These are phyloP conservation scores for Vulpes lagopus DNA, from an alignment of 2,113 vertebrate genomes.

Conservation along the genomic window DNA sequence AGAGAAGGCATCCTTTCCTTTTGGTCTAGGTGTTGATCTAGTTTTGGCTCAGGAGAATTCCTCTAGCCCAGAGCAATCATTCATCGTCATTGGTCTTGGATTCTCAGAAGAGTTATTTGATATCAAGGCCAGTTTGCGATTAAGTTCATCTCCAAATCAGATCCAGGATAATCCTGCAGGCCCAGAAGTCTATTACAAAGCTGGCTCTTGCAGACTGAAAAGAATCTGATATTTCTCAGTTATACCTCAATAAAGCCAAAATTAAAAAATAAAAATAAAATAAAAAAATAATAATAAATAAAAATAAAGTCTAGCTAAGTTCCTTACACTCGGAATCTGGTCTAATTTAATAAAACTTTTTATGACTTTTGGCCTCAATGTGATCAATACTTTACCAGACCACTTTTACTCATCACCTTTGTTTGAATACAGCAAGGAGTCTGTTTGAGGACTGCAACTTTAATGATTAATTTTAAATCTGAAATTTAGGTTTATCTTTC, in stretches of 20 bases:
- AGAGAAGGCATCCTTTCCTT: background rate
- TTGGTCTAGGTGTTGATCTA: background rate
- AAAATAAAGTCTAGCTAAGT: background rate
- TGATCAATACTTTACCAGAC: background rate
- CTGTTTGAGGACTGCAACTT: conserved; percentile 12
- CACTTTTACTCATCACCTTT: background rate
- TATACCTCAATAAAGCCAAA: background rate
- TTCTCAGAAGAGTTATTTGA: conserved; percentile 13
- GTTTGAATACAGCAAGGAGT: background rate
- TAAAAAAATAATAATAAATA: background rate
- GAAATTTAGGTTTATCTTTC: conserved; percentile 46
- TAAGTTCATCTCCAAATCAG: background rate
- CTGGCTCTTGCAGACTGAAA: conserved; percentile 18
- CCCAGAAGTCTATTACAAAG: background rate
- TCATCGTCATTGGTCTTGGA: background rate
- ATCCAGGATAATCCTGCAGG: background rate
- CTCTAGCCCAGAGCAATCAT: background rate
- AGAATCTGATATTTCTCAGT: background rate
- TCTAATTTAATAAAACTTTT: background rate
- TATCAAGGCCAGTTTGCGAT: background rate
- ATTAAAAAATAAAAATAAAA: background rate
- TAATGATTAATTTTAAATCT: conserved; percentile 42
- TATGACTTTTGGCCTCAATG: background rate
- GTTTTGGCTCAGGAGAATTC: background rate
- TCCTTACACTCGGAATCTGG: background rate